Conservation (phyloP, 1,140 invertebrate species). For the Drosophila ambigua region DNA sequence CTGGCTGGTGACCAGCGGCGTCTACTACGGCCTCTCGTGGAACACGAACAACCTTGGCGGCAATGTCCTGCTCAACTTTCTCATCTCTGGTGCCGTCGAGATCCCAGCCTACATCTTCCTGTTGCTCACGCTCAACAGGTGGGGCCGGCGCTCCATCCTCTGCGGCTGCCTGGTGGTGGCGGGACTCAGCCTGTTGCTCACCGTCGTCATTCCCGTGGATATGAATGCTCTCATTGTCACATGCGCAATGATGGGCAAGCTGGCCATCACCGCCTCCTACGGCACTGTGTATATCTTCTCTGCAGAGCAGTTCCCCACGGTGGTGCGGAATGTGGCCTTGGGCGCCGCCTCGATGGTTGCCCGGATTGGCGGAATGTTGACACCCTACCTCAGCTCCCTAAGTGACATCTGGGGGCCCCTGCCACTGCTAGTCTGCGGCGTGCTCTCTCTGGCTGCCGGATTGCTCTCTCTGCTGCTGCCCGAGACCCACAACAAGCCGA, state of each 20-base stretch:
- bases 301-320: constrained; percentile 93
- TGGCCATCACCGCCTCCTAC: constrained; percentile 92
- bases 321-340: constrained; percentile 91
- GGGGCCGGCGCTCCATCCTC: constrained; percentile 89
- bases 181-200: constrained; percentile 87
- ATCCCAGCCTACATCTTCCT: constrained; percentile 90
- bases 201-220: constrained; percentile 86
- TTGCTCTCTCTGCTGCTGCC: constrained; percentile 88
- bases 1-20: constrained; percentile 91
- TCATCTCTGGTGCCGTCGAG: constrained; percentile 91
- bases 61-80: constrained; percentile 90
- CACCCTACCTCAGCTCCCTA: constrained; percentile 89
- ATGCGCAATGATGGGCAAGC: constrained; percentile 92
- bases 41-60: constrained; percentile 90
- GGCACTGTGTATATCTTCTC: constrained; percentile 92
- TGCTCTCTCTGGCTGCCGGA: constrained; percentile 87
- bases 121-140: constrained; percentile 89
- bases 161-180: constrained; percentile 89
- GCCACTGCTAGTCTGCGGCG: constrained; percentile 90
- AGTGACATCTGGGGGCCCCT: constrained; percentile 87
- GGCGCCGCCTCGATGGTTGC: constrained; percentile 91
- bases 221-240: constrained; percentile 86
- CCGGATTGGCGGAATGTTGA: constrained; percentile 90
- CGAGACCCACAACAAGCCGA: constrained; percentile 90
- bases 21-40: constrained; percentile 93